phyloP scores from a whole-genome alignment of 2,888 invertebrate genomes.

The Ornithoptera priamus region DNA sequence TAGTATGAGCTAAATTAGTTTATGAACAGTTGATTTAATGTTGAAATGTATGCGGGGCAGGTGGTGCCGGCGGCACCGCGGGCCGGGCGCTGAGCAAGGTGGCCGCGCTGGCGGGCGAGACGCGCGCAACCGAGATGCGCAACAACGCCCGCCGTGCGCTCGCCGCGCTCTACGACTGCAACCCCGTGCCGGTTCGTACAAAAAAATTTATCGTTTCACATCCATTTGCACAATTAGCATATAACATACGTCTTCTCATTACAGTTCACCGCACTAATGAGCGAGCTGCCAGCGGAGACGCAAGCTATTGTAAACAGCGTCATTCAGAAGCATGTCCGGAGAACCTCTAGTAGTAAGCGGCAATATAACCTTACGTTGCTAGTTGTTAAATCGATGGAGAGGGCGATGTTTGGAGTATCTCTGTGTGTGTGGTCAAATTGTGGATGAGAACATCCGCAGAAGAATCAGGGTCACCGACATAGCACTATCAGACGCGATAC shows the following conservation, averaged over 20 bases:
- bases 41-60: slow-evolving; percentile 47
- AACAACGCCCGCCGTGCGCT: slow-evolving; percentile 85
- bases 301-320: slow-evolving; percentile 86
- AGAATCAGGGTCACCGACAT: no score
- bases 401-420: no score
- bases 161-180: slow-evolving; percentile 93
- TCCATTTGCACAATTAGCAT: background rate
- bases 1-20: no score
- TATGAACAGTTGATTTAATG: no score
- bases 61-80: slow-evolving; percentile 71
- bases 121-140: slow-evolving; percentile 85
- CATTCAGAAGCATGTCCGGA: slow-evolving; percentile 86
- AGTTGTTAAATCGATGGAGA: no score
- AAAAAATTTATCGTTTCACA: no score
- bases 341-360: slow-evolving; percentile 76
- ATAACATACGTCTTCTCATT: slow-evolving; percentile 7
- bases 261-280: slow-evolving; percentile 90
- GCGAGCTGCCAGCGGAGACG: slow-evolving; percentile 85
- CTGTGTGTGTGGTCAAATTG: no score
- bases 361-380: no score
- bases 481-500: no score
- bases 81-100: slow-evolving; percentile 87
- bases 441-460: no score
- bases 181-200: slow-evolving; percentile 82
- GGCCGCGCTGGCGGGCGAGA: slow-evolving; percentile 84